These are phyloP conservation scores for Lycocerus yunnanus DNA, from an alignment of 2,888 invertebrate genomes.

Conservation along the genomic window DNA sequence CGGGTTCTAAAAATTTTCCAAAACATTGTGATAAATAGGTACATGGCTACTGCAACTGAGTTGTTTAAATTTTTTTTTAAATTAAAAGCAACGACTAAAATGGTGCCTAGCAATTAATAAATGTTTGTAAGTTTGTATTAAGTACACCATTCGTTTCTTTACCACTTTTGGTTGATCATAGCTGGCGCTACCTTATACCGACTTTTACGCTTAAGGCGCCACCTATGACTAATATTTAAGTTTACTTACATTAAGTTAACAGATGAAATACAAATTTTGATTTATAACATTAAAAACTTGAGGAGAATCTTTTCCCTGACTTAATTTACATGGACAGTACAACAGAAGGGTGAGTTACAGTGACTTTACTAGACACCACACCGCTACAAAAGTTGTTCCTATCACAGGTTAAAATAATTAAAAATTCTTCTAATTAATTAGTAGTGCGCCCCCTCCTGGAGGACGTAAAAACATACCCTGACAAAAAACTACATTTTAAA, in stretches of 20 bases:
- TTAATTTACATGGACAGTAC: background rate
- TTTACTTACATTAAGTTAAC: background rate
- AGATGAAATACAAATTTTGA: background rate
- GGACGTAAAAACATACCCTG: background rate
- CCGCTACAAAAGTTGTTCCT: slow-evolving; percentile 9
- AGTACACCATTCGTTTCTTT: background rate
- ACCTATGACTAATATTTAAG: background rate
- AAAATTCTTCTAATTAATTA: background rate
- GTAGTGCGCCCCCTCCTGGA: background rate
- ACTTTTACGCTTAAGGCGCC: background rate
- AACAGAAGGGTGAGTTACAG: background rate
- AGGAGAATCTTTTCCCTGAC: background rate
- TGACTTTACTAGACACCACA: background rate
- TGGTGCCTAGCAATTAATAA: background rate
- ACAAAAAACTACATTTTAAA: background rate
- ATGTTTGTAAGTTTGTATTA: background rate
- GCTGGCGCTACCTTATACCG: background rate
- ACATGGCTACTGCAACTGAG: background rate
- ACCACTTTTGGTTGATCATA: background rate
- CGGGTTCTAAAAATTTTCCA: background rate
- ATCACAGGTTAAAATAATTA: slow-evolving; percentile 24
- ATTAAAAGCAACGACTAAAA: background rate
- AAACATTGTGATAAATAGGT: background rate
- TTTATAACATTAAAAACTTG: background rate
- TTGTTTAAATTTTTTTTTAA: background rate